These are phyloP conservation scores for Azorinus chamasolen DNA, from an alignment of 2,888 invertebrate species.

Conservation along the genomic window DNA sequence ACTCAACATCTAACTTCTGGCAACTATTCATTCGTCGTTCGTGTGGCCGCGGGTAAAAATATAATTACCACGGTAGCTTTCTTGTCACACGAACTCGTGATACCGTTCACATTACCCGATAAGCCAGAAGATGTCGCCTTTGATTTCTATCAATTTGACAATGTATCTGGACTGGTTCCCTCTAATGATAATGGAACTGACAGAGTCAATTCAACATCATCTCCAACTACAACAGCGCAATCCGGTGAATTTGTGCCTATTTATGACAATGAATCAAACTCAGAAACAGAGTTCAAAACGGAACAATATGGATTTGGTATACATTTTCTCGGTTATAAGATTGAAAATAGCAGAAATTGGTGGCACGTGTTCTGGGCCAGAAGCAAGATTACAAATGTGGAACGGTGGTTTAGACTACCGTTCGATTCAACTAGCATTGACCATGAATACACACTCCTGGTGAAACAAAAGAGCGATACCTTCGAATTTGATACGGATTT, in stretches of 20 bases:
- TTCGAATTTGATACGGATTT: constrained; percentile 37
- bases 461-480: constrained; percentile 23
- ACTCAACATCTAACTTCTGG: constrained; percentile 23
- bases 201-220: constrained; percentile 12
- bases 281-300: constrained; percentile 22
- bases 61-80: constrained; percentile 45
- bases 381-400: constrained; percentile 32
- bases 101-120: constrained; percentile 37
- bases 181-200: constrained; percentile 20
- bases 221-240: background rate
- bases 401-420: constrained; percentile 45
- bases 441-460: constrained; percentile 31
- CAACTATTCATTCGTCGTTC: constrained; percentile 38
- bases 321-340: constrained; percentile 54
- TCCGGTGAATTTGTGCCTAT: constrained; percentile 6
- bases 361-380: constrained; percentile 55
- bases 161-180: constrained; percentile 34
- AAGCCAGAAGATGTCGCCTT: constrained; percentile 48
- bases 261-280: constrained; percentile 10
- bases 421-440: constrained; percentile 25
- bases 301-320: constrained; percentile 53
- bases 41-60: constrained; percentile 28
- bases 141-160: constrained; percentile 41
- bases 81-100: constrained; percentile 22
- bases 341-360: constrained; percentile 25